A percentile compares a stretch with the other conserved stretches of the same genome.
phyloP scores from a whole-genome alignment of 2,888 invertebrate species.

The Laspeyria flexula region DNA sequence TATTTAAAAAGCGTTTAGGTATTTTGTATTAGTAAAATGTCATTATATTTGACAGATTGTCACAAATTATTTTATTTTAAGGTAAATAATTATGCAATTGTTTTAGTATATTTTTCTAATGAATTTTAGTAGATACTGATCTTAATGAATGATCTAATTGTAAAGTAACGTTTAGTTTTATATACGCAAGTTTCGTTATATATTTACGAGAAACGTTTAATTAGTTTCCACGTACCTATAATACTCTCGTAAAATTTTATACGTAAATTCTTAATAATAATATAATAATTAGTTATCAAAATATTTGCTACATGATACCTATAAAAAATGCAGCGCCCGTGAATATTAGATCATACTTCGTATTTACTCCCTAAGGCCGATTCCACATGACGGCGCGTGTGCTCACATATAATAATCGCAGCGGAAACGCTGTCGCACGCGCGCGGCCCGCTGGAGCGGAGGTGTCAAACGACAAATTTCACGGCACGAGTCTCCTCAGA shows the following conservation, averaged over 20 bases:
- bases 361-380: conserved; percentile 49
- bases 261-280: not conserved
- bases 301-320: conserved; percentile 9
- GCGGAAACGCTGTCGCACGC: conserved; percentile 60
- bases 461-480: conserved; percentile 77
- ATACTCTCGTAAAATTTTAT: not conserved
- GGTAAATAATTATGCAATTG: no score
- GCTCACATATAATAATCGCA: conserved; percentile 61
- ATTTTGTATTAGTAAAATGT: no score
- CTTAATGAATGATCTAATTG: no score
- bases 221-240: not conserved
- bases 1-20: no score
- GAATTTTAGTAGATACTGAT: no score
- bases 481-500: conserved; percentile 61
- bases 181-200: no score
- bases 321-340: conserved; percentile 16
- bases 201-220: no score
- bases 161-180: no score
- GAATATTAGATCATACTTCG: conserved; percentile 43
- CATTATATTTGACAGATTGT: no score
- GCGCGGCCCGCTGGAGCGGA: conserved; percentile 60
- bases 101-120: no score
- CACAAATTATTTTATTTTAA: no score
- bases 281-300: conserved; percentile 8
- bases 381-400: conserved; percentile 51